Conservation (phyloP, 1,140 invertebrate genomes). For the Latrodectus geometricus region DNA sequence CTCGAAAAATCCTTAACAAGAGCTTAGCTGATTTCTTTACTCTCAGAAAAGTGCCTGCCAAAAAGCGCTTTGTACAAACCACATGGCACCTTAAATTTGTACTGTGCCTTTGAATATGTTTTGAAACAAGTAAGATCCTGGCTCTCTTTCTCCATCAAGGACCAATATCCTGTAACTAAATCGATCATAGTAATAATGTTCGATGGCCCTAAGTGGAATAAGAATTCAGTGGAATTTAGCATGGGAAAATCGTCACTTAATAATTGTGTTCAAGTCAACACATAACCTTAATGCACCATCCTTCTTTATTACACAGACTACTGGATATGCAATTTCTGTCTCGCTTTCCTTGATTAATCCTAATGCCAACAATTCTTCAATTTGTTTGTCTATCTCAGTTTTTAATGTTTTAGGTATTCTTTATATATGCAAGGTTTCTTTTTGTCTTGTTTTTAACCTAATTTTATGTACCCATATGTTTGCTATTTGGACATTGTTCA, state of each 20-base stretch:
- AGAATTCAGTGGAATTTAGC: neutral
- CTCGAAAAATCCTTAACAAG: neutral
- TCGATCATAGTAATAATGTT: neutral
- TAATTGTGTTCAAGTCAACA: neutral
- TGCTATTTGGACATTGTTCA: no score
- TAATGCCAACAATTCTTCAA: neutral
- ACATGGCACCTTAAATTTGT: conserved; percentile 61
- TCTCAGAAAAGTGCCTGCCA: neutral
- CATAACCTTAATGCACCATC: neutral
- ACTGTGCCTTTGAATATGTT: conserved; percentile 66
- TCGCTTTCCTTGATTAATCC: neutral
- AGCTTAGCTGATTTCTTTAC: neutral
- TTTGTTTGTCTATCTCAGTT: conserved; percentile 7
- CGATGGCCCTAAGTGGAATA: neutral
- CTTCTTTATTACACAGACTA: conserved; percentile 14
- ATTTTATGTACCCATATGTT: neutral
- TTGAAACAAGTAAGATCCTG: conserved; percentile 2
- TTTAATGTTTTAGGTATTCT: conserved; percentile 21
- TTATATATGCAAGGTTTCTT: conserved; percentile 2
- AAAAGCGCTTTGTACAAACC: neutral
- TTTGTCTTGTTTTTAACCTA: neutral
- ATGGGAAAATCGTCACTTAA: conserved; percentile 11
- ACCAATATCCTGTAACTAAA: neutral
- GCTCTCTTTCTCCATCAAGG: neutral
- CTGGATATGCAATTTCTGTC: neutral